These are phyloP conservation scores for Muscidifurax raptorellus DNA, from an alignment of 1,140 invertebrate genomes.

Conservation along the genomic window DNA sequence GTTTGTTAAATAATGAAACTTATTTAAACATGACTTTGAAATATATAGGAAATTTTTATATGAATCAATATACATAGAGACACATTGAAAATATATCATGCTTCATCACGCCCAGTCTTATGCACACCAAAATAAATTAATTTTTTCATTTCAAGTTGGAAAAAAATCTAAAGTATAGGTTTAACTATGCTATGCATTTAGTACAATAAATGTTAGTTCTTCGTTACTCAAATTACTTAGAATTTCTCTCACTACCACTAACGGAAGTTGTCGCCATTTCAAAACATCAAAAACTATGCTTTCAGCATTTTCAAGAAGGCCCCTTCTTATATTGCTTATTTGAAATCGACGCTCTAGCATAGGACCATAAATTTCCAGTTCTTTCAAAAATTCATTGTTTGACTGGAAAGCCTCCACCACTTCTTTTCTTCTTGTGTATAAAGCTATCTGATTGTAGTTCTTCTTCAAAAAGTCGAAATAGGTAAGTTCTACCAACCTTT, in stretches of 20 bases:
- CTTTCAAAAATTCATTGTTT: not conserved
- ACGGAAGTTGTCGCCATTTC: not conserved
- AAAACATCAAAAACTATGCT: constrained; percentile 1
- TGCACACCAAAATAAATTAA: too few species aligned
- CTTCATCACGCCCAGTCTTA: too few species aligned
- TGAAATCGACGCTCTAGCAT: not conserved
- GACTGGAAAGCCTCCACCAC: not conserved
- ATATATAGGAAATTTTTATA: not conserved
- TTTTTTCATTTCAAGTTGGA: too few species aligned
- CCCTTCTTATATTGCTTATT: not conserved
- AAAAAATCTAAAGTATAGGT: too few species aligned
- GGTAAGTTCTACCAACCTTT: not conserved
- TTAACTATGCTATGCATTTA: not conserved
- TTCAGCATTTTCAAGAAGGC: not conserved
- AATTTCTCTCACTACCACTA: constrained; percentile 19
- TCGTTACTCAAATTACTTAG: constrained; percentile 6
- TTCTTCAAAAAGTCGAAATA: constrained; percentile 14
- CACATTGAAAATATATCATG: too few species aligned
- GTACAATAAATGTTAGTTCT: not conserved
- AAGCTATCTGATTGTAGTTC: constrained; percentile 16
- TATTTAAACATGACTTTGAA: not conserved
- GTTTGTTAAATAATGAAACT: not conserved
- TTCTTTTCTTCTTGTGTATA: not conserved
- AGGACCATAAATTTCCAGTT: constrained; percentile 1
- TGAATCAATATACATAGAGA: not conserved